Conservation (phyloP, 2,888 invertebrate species). For the Ichneumoninae sp. region DNA sequence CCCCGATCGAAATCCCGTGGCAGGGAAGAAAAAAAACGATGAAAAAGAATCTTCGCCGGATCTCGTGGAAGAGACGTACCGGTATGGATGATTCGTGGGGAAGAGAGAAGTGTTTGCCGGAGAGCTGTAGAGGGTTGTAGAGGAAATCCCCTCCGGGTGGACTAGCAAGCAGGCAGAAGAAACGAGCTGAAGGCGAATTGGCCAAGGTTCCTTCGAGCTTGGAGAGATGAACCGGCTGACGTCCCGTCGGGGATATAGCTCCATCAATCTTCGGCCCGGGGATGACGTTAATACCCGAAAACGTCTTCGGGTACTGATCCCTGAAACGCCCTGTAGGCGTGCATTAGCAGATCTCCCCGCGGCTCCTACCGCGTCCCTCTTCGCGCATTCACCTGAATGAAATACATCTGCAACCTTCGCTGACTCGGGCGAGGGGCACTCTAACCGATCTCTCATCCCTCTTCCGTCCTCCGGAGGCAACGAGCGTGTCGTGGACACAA, state of each 20-base stretch:
- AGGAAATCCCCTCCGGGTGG: slow-evolving; percentile 5
- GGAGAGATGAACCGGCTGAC: slow-evolving; percentile 63
- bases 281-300: slow-evolving; percentile 81
- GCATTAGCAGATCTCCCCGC: slow-evolving; percentile 24
- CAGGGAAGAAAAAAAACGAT: slow-evolving; percentile 7
- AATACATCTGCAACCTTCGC: slow-evolving; percentile 51
- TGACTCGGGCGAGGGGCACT: slow-evolving; percentile 30
- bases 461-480: slow-evolving; percentile 18
- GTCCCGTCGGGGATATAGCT: slow-evolving; percentile 73
- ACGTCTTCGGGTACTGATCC: slow-evolving; percentile 71
- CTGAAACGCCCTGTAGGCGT: slow-evolving; percentile 62
- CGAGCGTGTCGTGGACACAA: slow-evolving; percentile 44
- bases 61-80: slow-evolving; percentile 49
- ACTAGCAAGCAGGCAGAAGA: slow-evolving; percentile 23
- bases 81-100: slow-evolving; percentile 20
- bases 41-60: slow-evolving; percentile 30
- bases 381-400: slow-evolving; percentile 59
- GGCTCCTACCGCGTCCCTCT: background rate
- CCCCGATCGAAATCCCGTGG: slow-evolving; percentile 29
- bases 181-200: slow-evolving; percentile 39
- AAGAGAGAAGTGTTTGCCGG: slow-evolving; percentile 9
- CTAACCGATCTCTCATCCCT: slow-evolving; percentile 51
- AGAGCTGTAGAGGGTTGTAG: slow-evolving; percentile 11
- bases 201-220: slow-evolving; percentile 36
- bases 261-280: slow-evolving; percentile 82